A percentile compares a stretch with the other conserved stretches of the same genome.
Conservation (phyloP, 2,113 vertebrate species). For the Abramis brama region DNA sequence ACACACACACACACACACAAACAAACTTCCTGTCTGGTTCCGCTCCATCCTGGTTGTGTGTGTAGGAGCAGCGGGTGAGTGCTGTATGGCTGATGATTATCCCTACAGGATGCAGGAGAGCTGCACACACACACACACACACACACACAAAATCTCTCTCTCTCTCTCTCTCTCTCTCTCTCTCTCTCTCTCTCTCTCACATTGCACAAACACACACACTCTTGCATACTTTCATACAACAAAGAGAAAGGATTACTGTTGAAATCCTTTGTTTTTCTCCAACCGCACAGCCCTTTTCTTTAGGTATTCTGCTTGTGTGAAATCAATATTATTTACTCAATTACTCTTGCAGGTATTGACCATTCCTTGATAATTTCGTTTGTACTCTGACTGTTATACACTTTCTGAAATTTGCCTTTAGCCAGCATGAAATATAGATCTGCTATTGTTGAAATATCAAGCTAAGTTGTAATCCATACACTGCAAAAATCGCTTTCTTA, state of each 20-base stretch:
- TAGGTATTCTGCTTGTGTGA: slow-evolving; percentile 18
- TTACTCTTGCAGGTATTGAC: slow-evolving; percentile 3
- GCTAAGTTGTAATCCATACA: background rate
- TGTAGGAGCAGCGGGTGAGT: background rate
- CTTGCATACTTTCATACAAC: background rate
- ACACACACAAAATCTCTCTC: background rate
- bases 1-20: slow-evolving; percentile 19
- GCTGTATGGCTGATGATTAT: slow-evolving; percentile 36
- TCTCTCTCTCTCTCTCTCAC: background rate
- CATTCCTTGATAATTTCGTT: background rate
- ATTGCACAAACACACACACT: background rate
- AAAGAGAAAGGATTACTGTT: slow-evolving; percentile 1
- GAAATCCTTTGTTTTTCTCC: background rate
- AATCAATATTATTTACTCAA: slow-evolving; percentile 22
- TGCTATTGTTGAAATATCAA: background rate
- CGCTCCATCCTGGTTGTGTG: slow-evolving; percentile 42
- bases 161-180: background rate
- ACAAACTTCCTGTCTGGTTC: slow-evolving; percentile 22
- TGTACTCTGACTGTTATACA: background rate
- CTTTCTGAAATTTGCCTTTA: background rate
- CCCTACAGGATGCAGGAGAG: slow-evolving; percentile 28
- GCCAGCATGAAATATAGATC: background rate
- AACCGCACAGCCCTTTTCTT: background rate
- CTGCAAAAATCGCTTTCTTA: background rate
- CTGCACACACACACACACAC: background rate